phyloP scores from a whole-genome alignment of 2,888 invertebrate genomes.

The Cephus rjabovi region DNA sequence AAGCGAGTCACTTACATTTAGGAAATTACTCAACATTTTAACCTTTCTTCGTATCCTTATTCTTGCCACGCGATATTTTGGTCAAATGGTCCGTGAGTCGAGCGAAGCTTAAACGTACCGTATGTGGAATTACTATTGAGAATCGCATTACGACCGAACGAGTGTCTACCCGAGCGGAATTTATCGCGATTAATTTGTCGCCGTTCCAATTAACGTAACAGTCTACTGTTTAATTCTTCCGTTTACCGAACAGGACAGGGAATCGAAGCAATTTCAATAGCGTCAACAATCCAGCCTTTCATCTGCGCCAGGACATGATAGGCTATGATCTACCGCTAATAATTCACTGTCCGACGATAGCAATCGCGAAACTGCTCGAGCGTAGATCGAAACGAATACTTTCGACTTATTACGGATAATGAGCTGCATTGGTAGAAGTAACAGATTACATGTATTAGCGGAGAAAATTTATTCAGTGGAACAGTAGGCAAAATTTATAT shows the following conservation, averaged over 20 bases:
- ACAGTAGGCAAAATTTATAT: not conserved
- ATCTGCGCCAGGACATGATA: conserved; percentile 17
- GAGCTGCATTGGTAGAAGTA: not conserved
- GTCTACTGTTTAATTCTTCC: conserved; percentile 21
- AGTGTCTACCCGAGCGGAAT: conserved; percentile 25
- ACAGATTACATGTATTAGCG: not conserved
- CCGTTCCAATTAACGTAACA: conserved; percentile 43
- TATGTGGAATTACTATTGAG: not conserved
- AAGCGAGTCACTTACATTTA: not conserved
- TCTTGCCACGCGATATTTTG: not conserved
- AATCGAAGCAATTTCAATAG: conserved; percentile 26
- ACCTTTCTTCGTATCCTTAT: no score
- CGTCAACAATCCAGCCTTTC: conserved; percentile 27
- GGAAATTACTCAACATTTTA: not conserved
- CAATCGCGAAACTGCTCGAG: conserved; percentile 41
- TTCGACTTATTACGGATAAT: conserved; percentile 3
- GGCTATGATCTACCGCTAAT: conserved; percentile 29
- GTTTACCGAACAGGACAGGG: conserved; percentile 3
- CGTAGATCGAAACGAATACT: conserved; percentile 21
- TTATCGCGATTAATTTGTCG: conserved; percentile 45
- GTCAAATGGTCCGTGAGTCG: not conserved
- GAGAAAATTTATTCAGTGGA: not conserved
- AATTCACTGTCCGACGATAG: conserved; percentile 50
- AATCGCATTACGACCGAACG: not conserved
- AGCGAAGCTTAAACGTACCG: not conserved